Evolutionary conservation across 2,113 vertebrate genomes (phyloP), one percentile per base, ranked within the genome.

Genomic region (Hucho hucho): DNA sequence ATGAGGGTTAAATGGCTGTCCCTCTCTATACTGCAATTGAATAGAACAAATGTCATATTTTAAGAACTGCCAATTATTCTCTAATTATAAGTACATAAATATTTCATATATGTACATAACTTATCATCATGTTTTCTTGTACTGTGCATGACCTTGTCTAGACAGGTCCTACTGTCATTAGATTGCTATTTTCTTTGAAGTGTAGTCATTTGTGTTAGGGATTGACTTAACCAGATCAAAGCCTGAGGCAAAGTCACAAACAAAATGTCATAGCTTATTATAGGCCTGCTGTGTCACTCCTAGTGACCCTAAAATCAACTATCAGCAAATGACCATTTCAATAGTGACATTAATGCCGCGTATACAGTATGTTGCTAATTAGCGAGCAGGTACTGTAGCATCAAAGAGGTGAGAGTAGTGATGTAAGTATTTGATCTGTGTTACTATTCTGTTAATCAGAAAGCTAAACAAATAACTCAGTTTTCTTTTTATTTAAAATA

Each of bases 371-470:
- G 63, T 65, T 65, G 72, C 43, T 74, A 74, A 65, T 74, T 47
- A 37, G 32, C 6, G 63, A 16, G 43, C 13, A 74, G n/a, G 6
- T 14, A 32, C 29, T 32, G 14, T 13, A 66, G 7, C 26, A 66
- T 74, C 73, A 74, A 74, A 74, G 73, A 56, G 72, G 43, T 65
- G 18, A 29, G 37, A 22, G 61, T 49, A 26, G 65, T 66, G 63
- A 53, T 53, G 25, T 14, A 64, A 12, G 9, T 28, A 65, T 65
- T 53, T 64, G 72, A 46, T 74, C 59, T 64, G 26, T 66, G 24
- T 37, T 37, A 37, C 37, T n/a, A 25, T 22, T 63, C 18, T 2
- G 18, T 63, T 22, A 1, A 63, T n/a, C 22, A 2, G 4, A 63
- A 67, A 67, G 25, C 22, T 26, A 26, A 24, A 26, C 26, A 65